Evolutionary conservation across 2,113 vertebrate species (phyloP), one percentile per base, ranked within the genome.

Genomic region (pig (Sus scrofa)): DNA sequence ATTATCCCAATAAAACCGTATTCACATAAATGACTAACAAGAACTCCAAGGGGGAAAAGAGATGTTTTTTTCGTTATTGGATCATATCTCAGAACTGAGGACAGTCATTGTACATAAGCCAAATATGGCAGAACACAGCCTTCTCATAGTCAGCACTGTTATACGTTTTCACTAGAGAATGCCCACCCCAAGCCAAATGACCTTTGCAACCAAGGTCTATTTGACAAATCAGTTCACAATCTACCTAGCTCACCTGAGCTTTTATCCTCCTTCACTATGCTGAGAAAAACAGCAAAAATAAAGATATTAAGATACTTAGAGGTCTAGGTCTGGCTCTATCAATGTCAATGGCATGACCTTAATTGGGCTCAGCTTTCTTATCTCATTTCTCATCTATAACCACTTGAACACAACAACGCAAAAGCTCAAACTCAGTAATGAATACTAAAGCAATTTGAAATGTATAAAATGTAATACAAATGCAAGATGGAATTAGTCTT

Each of bases 1-100:
- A 98, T 98, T 98, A 98, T 98, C 82, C 96, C 96, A 98, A 98
- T 98, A 98, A 98, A 98, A 98, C 90, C 95, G 98, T 98, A 98
- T 98, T 97, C 97, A 98, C 97, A 97, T 97, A 98, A 98, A 98
- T 98, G 96, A 98, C 97, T 98, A 98, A 98, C 97, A 98, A 98
- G 97, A 98, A 97, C 94, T 98, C 97, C 97, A 98, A 94, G 88
- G 95, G 96, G 94, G 97, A 97, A 98, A 97, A 97, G 95, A 97
- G 89, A 96, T 97, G 83, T 73, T 95, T 92, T 97, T 98, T 77
- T 93, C 90, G 96, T 97, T 96, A 97, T 96, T 3, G 0, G 89
- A 93, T 96, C 65, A 74, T 97, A 97, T 78, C 89, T 98, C 97
- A 96, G 65, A 89, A 77, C 68, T 71, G 62, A 96, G 16, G 44